phyloP scores from a whole-genome alignment of 1,140 invertebrate species.

The Vollenhovia emeryi region DNA sequence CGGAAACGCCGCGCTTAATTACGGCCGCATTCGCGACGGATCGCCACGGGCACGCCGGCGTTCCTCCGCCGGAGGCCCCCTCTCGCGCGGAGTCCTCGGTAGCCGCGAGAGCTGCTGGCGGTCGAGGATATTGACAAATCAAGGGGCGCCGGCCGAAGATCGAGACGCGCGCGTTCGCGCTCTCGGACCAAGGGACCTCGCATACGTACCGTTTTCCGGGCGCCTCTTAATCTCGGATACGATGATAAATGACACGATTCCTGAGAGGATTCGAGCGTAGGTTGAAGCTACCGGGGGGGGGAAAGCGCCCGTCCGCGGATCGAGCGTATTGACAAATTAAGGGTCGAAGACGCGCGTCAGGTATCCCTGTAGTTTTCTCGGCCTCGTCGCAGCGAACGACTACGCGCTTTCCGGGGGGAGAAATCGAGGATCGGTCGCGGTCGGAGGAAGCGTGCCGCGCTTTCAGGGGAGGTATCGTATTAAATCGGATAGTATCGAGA shows the following conservation, averaged over 20 bases:
- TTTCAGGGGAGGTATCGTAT: background rate
- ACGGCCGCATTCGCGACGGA: background rate
- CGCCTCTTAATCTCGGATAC: slow-evolving; percentile 50
- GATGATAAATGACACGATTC: slow-evolving; percentile 29
- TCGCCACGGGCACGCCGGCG: background rate
- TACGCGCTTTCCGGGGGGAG: background rate
- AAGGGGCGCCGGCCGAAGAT: slow-evolving; percentile 51
- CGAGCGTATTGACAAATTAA: slow-evolving; percentile 30
- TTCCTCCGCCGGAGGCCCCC: background rate
- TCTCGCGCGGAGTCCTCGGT: background rate
- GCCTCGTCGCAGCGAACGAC: background rate
- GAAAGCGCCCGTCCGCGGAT: background rate
- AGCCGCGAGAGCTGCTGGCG: background rate
- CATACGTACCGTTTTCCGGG: background rate
- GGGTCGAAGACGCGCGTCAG: background rate
- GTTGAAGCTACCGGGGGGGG: background rate
- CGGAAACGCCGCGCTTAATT: slow-evolving; percentile 43
- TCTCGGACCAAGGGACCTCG: background rate
- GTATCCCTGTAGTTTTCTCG: background rate
- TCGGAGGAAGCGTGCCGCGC: slow-evolving; percentile 12
- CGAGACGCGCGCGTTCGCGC: background rate
- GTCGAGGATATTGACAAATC: slow-evolving; percentile 47
- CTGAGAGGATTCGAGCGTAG: background rate
- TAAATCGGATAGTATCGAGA: slow-evolving; percentile 50
- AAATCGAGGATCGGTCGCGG: background rate